A percentile compares a stretch with the other conserved stretches of the same genome.
Evolutionary conservation across 2,888 invertebrate genomes (phyloP).

Genomic region (Athalia cordata): DNA sequence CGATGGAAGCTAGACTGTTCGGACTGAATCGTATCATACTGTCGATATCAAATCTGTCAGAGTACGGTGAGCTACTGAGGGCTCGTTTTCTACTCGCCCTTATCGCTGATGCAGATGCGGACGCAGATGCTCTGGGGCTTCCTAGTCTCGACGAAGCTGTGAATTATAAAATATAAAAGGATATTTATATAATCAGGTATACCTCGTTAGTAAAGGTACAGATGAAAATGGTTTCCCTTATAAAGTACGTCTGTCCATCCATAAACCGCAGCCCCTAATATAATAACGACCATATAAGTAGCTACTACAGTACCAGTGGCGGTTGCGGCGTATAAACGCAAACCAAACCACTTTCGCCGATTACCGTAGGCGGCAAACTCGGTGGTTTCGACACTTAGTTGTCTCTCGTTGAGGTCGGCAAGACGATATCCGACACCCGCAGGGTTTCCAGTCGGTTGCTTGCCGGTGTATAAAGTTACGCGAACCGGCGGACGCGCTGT

Average conservation of each 20-base stretch:
- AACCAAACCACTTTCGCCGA: slow-evolving; percentile 41
- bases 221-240: background rate
- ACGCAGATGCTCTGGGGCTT: slow-evolving; percentile 77
- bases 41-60: slow-evolving; percentile 95
- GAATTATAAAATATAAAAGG: too few relatives aligned
- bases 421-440: slow-evolving; percentile 59
- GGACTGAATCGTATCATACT: slow-evolving; percentile 97
- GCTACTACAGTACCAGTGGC: background rate
- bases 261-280: slow-evolving; percentile 23
- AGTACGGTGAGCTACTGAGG: slow-evolving; percentile 95
- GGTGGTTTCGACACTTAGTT: slow-evolving; percentile 50
- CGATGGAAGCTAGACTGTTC: slow-evolving; percentile 88
- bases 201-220: background rate
- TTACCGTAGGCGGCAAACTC: slow-evolving; percentile 41
- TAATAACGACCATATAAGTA: slow-evolving; percentile 13
- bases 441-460: slow-evolving; percentile 66
- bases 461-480: slow-evolving; percentile 67
- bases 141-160: slow-evolving; percentile 76
- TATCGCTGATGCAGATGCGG: slow-evolving; percentile 68
- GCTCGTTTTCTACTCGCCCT: slow-evolving; percentile 92
- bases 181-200: background rate
- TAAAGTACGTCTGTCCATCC: background rate
- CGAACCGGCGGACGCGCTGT: slow-evolving; percentile 36
- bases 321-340: slow-evolving; percentile 24
- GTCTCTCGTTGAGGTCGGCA: slow-evolving; percentile 50